Percentiles rank a stretch among this genome's conserved stretches.
Evolutionary conservation across 2,797 vertebrate species (phyloP).

Genomic region (Enteromius anoplus): DNA sequence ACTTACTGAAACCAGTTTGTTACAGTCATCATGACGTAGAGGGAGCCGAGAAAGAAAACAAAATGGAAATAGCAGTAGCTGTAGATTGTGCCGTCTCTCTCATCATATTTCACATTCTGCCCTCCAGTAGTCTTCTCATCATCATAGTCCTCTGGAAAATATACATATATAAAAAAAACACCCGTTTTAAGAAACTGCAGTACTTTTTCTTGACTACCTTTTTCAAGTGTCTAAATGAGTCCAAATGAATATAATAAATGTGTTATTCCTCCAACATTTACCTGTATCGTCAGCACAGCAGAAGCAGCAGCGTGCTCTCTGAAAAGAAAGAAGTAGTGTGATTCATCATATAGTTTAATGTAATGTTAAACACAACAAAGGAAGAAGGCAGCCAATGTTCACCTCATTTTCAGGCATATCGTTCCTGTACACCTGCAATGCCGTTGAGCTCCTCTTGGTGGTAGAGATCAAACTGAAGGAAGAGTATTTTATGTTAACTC

Average conservation of each 20-base stretch:
- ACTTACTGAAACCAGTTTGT: slow-evolving; percentile 99
- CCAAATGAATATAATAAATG: background rate
- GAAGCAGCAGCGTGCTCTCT: slow-evolving; percentile 97
- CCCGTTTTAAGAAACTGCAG: background rate
- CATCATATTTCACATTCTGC: slow-evolving; percentile 88
- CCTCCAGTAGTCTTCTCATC: slow-evolving; percentile 77
- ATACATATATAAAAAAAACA: background rate
- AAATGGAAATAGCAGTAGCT: slow-evolving; percentile 93
- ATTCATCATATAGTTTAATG: background rate
- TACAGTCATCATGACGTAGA: slow-evolving; percentile 98
- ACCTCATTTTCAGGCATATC: slow-evolving; percentile 89
- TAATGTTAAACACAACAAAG: background rate
- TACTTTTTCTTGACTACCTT: slow-evolving; percentile 53
- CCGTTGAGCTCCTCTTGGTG: slow-evolving; percentile 92
- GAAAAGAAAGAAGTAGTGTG: slow-evolving; percentile 46
- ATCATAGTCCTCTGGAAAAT: slow-evolving; percentile 75
- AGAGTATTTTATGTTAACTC: slow-evolving; percentile 26
- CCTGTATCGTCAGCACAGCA: slow-evolving; percentile 86
- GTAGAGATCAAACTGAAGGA: slow-evolving; percentile 89
- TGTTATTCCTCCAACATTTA: slow-evolving; percentile 60
- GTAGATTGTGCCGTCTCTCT: slow-evolving; percentile 87
- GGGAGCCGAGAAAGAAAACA: slow-evolving; percentile 94
- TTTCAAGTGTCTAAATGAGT: slow-evolving; percentile 10
- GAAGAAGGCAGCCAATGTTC: slow-evolving; percentile 43
- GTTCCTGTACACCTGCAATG: slow-evolving; percentile 82